phyloP scores from a whole-genome alignment of 1,140 invertebrate genomes.

The Neocloeon triangulifer region DNA sequence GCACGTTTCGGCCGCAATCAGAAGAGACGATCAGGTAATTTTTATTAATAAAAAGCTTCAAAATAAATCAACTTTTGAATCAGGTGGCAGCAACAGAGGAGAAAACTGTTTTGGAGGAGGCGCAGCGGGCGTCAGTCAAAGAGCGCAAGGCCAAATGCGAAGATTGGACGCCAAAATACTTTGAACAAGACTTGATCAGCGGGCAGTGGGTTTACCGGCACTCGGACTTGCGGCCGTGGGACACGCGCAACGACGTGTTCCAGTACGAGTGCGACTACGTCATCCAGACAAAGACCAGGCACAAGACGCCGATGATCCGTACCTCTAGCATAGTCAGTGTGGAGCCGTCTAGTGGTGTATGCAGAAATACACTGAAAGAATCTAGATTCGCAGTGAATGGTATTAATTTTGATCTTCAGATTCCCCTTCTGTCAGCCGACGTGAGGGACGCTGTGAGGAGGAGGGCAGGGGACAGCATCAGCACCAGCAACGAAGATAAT shows the following conservation, averaged over 20 bases:
- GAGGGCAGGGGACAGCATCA: conserved; percentile 14
- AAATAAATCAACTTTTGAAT: too few species aligned
- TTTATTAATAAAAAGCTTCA: too few species aligned
- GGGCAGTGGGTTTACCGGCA: conserved; percentile 57
- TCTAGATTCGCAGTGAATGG: too few species aligned
- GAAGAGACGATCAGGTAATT: conserved; percentile 44
- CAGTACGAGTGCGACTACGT: conserved; percentile 55
- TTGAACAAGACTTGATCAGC: conserved; percentile 36
- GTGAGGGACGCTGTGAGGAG: conserved; percentile 14
- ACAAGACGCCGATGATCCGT: conserved; percentile 37
- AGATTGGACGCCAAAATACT: conserved; percentile 44
- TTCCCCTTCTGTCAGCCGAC: conserved; percentile 12
- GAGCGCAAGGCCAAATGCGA: conserved; percentile 33
- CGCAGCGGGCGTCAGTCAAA: conserved; percentile 45
- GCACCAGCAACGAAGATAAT: conserved; percentile 13
- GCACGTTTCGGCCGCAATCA: conserved; percentile 60
- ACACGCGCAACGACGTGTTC: conserved; percentile 54
- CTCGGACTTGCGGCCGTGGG: conserved; percentile 54
- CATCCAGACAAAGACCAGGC: conserved; percentile 44
- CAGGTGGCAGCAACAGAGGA: conserved; percentile 62
- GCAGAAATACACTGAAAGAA: too few species aligned
- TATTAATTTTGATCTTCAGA: conserved; percentile 5
- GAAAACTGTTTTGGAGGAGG: conserved; percentile 71
- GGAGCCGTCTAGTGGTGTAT: conserved; percentile 23
- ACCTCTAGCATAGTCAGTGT: conserved; percentile 33